Evolutionary conservation across 2,888 invertebrate genomes (phyloP), one percentile per base, ranked within the genome.

Genomic region (Ommatoiulus sabulosus): DNA sequence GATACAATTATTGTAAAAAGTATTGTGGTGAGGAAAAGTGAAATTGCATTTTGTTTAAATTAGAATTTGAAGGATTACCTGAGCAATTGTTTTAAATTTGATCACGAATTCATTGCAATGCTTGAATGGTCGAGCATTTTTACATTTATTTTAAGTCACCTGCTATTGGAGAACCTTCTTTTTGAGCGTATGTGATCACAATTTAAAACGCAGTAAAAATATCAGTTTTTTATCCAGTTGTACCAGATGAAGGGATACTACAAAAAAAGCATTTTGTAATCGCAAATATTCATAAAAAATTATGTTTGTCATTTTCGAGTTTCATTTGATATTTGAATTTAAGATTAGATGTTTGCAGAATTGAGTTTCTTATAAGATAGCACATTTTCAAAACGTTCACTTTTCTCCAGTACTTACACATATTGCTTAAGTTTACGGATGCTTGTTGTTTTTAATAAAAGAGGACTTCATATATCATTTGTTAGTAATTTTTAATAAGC

Each of bases 401-500:
- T 24, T 72, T 15, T 12, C 10, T 52, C 17, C 52, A 15, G 12
- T 15, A 15, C 15, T 52, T 17, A 17, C 52, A 52, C 0, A 8
- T 24, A 72, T 72, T 24, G 0, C 24, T 20, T 63, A 6, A 12
- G 10, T 72, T 52, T 24, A 2, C 8, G 24, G n/a, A 24, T 72
- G n/a, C 7, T 72, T 35, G 2, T n/a, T 24, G 0, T 72, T 24
- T 24, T 24, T 24, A 24, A n/a, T 24, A 72, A 72, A 72, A 24
- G 10, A 10, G 8, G 24, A 72, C 52, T 52, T 46, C 46, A 12
- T 52, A 7, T 5, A 52, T 52, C 10, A 72, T 72, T 72, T 24
- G 72, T 72, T 72, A 72, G 72, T 72, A 10, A 24, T 24, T 72
- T 72, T 72, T 72, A 72, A 72, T 72, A 72, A 72, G n/a, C 72